These are phyloP conservation scores for Sarcophilus harrisii DNA, from an alignment of 2,797 vertebrate species.

Conservation along the genomic window DNA sequence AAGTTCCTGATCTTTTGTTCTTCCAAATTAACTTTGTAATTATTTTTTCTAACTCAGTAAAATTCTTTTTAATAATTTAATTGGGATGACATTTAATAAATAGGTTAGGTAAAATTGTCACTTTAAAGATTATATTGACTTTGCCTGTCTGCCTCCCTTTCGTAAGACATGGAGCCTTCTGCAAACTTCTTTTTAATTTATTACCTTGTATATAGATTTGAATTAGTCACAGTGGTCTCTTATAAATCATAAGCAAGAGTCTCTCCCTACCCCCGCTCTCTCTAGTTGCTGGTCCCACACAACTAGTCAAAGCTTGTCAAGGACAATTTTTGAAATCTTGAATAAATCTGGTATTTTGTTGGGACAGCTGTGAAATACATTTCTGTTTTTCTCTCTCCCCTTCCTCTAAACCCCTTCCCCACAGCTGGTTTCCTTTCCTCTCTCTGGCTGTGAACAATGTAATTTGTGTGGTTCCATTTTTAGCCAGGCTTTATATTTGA, in stretches of 20 bases:
- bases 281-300: slow-evolving; percentile 69
- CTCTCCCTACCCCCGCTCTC: slow-evolving; percentile 33
- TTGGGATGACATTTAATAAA: not conserved
- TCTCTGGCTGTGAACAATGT: slow-evolving; percentile 72
- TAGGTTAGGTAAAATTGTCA: not conserved
- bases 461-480: slow-evolving; percentile 79
- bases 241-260: slow-evolving; percentile 79
- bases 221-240: slow-evolving; percentile 77
- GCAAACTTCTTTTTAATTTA: slow-evolving; percentile 81
- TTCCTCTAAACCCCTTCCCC: not conserved
- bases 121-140: not conserved
- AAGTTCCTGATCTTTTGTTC: not conserved
- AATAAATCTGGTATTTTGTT: slow-evolving; percentile 82
- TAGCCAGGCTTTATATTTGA: slow-evolving; percentile 76
- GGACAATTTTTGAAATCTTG: slow-evolving; percentile 80
- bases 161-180: slow-evolving; percentile 70
- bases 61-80: not conserved
- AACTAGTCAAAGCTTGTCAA: slow-evolving; percentile 78
- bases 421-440: slow-evolving; percentile 69
- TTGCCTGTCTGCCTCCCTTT: slow-evolving; percentile 68
- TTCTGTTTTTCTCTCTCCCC: slow-evolving; percentile 49
- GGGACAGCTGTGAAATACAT: slow-evolving; percentile 82
- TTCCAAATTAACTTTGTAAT: not conserved
- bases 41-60: not conserved
- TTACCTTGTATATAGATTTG: slow-evolving; percentile 71